phyloP scores from a whole-genome alignment of 2,888 invertebrate species.

The Reticulitermes lucifugus region DNA sequence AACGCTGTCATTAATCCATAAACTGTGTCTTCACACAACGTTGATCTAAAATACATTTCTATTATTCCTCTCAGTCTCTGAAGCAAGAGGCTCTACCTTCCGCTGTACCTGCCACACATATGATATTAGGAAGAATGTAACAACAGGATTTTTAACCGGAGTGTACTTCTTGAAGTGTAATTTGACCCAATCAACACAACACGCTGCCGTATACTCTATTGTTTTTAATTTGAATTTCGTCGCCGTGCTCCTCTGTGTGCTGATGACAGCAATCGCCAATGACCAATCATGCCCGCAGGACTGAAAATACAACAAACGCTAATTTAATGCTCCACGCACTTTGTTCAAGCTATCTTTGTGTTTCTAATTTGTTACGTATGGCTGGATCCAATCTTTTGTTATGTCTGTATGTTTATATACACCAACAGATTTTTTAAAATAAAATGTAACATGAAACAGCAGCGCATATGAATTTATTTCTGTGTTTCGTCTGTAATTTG shows the following conservation, averaged over 20 bases:
- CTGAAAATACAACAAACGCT: neutral
- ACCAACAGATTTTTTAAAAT: neutral
- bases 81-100: no score
- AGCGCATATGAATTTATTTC: neutral
- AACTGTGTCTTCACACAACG: no score
- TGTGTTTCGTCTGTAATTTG: neutral
- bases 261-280: neutral
- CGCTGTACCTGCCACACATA: no score
- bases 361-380: neutral
- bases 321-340: neutral
- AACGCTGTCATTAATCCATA: no score
- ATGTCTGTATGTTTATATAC: neutral
- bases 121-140: no score
- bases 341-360: constrained; percentile 4
- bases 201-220: neutral
- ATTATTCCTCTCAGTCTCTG: no score
- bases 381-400: constrained; percentile 3
- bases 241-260: neutral
- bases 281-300: neutral
- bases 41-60: no score
- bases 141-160: no score
- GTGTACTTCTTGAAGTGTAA: no score
- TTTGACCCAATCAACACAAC: no score
- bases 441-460: neutral
- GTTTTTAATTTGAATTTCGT: neutral